phyloP scores from a whole-genome alignment of 2,888 invertebrate species.

The Diabrotica balteata region DNA sequence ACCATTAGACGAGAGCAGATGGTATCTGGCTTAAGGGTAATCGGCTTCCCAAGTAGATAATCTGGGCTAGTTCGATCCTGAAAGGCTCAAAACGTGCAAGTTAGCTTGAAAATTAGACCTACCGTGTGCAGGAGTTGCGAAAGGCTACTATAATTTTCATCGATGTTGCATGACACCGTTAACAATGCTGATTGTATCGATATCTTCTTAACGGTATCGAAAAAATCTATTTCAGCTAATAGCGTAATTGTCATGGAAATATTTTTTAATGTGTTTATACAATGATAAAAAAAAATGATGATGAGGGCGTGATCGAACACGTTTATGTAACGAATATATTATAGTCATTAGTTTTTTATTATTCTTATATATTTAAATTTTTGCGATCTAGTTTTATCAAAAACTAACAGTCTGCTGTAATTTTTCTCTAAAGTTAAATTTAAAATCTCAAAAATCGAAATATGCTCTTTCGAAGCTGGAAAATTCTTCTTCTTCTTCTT shows the following conservation, averaged over 20 bases:
- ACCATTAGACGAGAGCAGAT: too few relatives aligned
- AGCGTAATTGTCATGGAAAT: not conserved
- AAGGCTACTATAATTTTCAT: conserved; percentile 16
- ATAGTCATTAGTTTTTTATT: too few relatives aligned
- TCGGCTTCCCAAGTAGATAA: not conserved
- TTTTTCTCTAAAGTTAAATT: too few relatives aligned
- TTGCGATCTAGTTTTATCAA: too few relatives aligned
- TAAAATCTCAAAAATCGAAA: too few relatives aligned
- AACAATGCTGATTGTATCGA: conserved; percentile 14
- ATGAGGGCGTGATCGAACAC: too few relatives aligned
- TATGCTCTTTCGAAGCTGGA: too few relatives aligned
- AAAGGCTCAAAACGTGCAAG: conserved; percentile 10
- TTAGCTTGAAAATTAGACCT: conserved; percentile 14
- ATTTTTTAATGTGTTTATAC: not conserved
- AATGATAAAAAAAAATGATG: not conserved
- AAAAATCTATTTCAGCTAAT: conserved; percentile 8
- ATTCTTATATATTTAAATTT: too few relatives aligned
- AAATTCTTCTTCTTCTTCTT: too few relatives aligned
- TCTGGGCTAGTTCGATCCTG: conserved; percentile 11
- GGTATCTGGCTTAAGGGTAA: too few relatives aligned
- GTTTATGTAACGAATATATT: too few relatives aligned
- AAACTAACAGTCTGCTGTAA: too few relatives aligned
- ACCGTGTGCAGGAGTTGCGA: conserved; percentile 12
- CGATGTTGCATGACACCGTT: conserved; percentile 16
- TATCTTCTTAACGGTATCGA: conserved; percentile 14